Base-by-base conservation (phyloP, 2,888 invertebrate genomes). In the Caenorhabditis wallacei region DNA sequence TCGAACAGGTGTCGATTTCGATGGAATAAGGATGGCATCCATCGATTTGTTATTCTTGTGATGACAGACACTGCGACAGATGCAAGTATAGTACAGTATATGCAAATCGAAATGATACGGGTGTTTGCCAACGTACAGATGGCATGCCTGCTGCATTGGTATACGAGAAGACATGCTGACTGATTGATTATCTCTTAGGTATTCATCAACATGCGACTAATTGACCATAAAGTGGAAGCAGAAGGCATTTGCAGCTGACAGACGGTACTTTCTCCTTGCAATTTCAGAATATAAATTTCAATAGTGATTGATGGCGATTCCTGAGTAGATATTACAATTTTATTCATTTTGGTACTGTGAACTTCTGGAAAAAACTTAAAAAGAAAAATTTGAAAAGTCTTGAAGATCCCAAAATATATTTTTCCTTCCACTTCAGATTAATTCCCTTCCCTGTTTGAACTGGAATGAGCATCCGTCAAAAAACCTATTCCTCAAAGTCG, bases 151-250 rank as follows among this genome's bases (percentile, higher is more conserved):
- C 69, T 69, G 69, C 56, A 69, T 30, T 43, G 68, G 56, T 22
- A 54, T 35, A 40, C 30, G 70, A n/a, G n/a, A n/a, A n/a, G n/a
- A 48, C 57, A 64, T 54, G 64, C 63, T 40, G 75, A 59, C 75
- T 76, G 76, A 76, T 76, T 68, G 76, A 76, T 76, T 68, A 69
- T 69, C 69, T 68, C 53, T 76, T 76, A 76, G 76, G 76, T 76
- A 76, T 76, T 76, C 76, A 76, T 69, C 66, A 76, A 68, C 66
- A 76, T 76, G 75, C 75, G 76, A 76, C 76, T 76, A 76, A 76
- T 76, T 76, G 76, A 54, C 43, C 51, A 37, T 18, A 22, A 37
- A 72, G 24, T 13, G 72, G n/a, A n/a, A 18, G 18, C 37, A 66
- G 75, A 18, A 59, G 40, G 22, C 53, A 53, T 10, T 20, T n/a